Evolutionary conservation across 2,113 vertebrate genomes (phyloP).

Genomic region (Pelmatolapia mariae): DNA sequence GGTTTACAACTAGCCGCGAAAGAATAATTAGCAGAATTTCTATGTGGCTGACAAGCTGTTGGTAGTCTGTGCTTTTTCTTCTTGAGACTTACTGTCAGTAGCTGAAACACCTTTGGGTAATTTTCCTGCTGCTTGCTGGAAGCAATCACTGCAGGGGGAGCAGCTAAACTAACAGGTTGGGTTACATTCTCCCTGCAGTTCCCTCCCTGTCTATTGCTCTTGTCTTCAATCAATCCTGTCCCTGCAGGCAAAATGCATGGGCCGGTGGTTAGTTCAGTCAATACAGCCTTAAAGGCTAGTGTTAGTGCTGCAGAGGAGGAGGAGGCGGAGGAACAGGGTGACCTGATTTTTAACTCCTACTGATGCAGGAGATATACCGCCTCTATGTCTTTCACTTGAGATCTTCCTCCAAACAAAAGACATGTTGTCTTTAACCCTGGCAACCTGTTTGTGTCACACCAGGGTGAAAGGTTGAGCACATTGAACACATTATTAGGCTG

Average conservation of each 20-base stretch:
- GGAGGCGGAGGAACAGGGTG: not conserved
- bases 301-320: not conserved
- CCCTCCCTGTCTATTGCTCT: conserved; percentile 34
- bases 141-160: conserved; percentile 25
- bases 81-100: not conserved
- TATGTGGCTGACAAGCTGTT: not conserved
- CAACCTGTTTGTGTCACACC: not conserved
- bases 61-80: not conserved
- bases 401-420: not conserved
- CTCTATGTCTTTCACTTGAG: not conserved
- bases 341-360: conserved; percentile 17
- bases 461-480: not conserved
- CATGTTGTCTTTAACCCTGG: not conserved
- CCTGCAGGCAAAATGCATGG: conserved; percentile 47
- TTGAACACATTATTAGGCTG: not conserved
- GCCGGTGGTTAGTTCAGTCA: conserved; percentile 30
- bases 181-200: conserved; percentile 61
- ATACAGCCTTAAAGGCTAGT: conserved; percentile 35
- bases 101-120: conserved; percentile 15
- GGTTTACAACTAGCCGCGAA: not conserved
- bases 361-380: not conserved
- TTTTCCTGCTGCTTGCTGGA: conserved; percentile 24
- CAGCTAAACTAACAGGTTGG: conserved; percentile 63
- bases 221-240: conserved; percentile 56
- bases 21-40: not conserved